Base-by-base conservation (phyloP, 1,140 invertebrate species). In the Drosophila orena region DNA sequence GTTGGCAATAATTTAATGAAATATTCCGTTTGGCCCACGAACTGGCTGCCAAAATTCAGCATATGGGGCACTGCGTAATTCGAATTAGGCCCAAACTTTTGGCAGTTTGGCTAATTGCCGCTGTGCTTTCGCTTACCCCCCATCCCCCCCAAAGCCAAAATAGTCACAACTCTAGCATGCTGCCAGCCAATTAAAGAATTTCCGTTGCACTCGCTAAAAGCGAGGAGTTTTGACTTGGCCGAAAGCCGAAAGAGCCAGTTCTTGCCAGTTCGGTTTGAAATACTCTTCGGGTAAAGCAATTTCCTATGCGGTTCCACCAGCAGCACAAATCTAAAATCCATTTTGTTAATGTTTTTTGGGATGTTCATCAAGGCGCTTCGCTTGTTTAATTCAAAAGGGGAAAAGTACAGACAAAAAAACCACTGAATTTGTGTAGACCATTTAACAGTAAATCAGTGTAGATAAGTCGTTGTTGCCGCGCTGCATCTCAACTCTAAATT, bases 1-100 rank as follows among this genome's bases (percentile, higher is more conserved):
- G 73, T 81, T 78, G 44, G 47, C 60, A 53, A 81, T 81, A 86
- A 88, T 88, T 86, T 79, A 71, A 86, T 86, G 70, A 75, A 86
- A 88, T 86, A 88, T 86, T 81, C 74, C 68, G 64, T 86, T 81
- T 81, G 81, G 56, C 64, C 56, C 69, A 58, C 71, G 60, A 55
- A 55, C 78, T 74, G 55, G 40, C 44, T 52, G 42, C 30, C 47
- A 74, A 38, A 37, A 66, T 30, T 47, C 34, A 24, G 35, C 52
- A 54, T 49, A 22, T 64, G 40, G 14, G 49, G 14, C 56, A 14
- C 53, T 47, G 57, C 37, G 42, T 66, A 62, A 84, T 89, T 79
- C 78, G 65, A 80, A 84, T 74, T 89, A 77, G 53, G 70, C 60
- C 76, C 72, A 62, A 59, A 75, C 53, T 75, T 76, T 81, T 86